phyloP scores from a whole-genome alignment of 2,888 invertebrate genomes.

The Eupithecia subfuscata region DNA sequence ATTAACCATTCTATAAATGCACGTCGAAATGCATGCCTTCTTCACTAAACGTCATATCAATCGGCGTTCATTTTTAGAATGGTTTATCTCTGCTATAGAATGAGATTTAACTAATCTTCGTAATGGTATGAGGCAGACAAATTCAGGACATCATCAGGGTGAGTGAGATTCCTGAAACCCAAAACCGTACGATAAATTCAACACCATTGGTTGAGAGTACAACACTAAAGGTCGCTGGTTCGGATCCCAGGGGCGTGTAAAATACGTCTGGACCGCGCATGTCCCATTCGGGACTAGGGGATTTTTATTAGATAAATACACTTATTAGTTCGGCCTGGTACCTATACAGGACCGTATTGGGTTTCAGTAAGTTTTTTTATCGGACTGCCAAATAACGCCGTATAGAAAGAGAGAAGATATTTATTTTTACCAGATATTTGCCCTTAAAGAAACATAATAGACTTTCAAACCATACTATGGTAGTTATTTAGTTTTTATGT shows the following conservation, averaged over 20 bases:
- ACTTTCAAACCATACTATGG: no score
- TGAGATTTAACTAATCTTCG: no score
- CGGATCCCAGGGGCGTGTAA: constrained; percentile 41
- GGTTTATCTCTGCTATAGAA: no score
- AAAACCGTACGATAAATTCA: neutral
- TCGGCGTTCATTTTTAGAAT: no score
- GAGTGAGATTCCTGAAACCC: neutral
- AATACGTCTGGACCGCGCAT: constrained; percentile 38
- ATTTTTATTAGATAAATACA: constrained; percentile 43
- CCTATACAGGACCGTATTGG: constrained; percentile 8
- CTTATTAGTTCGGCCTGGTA: constrained; percentile 32
- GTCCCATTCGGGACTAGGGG: constrained; percentile 34
- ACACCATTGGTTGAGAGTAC: constrained; percentile 19
- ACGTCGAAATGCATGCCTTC: no score
- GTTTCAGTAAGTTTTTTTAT: neutral
- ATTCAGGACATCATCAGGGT: neutral
- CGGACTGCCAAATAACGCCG: neutral
- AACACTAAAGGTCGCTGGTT: constrained; percentile 35
- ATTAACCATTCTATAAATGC: no score
- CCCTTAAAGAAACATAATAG: no score
- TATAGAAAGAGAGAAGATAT: no score
- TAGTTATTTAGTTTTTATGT: no score
- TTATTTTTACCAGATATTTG: neutral
- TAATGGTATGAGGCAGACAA: neutral
- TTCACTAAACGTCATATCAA: no score